Evolutionary conservation across 2,113 vertebrate species (phyloP), one percentile per base, ranked within the genome.

Genomic region (Corydoras sp.): DNA sequence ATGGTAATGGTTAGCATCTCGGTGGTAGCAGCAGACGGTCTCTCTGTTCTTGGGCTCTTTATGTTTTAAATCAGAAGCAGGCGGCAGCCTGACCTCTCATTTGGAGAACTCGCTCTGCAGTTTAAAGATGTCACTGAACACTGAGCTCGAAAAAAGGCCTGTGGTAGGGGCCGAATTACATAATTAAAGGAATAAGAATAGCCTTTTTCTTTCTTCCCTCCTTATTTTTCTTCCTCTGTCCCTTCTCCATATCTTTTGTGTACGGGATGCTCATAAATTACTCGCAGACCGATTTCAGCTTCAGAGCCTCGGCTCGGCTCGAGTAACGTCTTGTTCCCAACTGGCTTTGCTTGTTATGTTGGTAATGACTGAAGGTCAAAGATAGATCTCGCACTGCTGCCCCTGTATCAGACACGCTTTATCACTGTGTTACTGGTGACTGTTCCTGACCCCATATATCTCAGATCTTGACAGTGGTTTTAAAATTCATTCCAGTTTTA

Each of bases 11-110:
- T 91, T 91, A 89, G 79, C 72, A 68, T 84, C 80, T 80, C 74
- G 58, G 83, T 79, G 85, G 88, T 84, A 86, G 88, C 85, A 84
- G 82, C 71, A 69, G 74, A 73, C 77, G 81, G 65, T n/a, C 66
- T 76, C 68, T 85, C 85, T 86, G 79, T 80, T 86, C 86, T 86
- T 87, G 74, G 3, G 79, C 84, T 82, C 87, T 88, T 89, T 85
- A 88, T 83, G 73, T 85, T 83, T 80, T 83, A 82, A 88, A 90
- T 88, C 85, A 84, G 86, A 88, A 85, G 83, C 90, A 90, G 86
- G 88, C 86, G 89, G 81, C 56, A 82, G 83, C 78, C 86, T 24
- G 82, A 86, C 84, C 60, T 83, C 86, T 88, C 84, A 86, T 89
- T 87, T 84, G 81, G 80, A 81, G 70, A 74, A 68, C 65, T 55